Percentiles rank a stretch among this genome's conserved stretches.
Evolutionary conservation across 1,140 invertebrate genomes (phyloP).

Genomic region (Procambarus virginalis): DNA sequence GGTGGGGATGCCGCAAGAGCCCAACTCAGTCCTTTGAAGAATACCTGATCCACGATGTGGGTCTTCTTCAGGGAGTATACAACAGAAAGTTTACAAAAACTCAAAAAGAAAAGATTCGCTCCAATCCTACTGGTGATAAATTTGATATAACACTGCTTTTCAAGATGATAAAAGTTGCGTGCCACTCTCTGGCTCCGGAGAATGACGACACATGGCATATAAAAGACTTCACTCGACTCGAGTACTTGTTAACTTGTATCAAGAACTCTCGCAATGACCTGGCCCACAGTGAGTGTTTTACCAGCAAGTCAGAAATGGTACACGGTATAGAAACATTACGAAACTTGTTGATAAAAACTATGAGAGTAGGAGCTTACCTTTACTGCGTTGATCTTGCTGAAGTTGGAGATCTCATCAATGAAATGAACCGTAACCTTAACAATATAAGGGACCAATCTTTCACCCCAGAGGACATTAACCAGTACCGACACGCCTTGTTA

Average conservation of each 20-base stretch:
- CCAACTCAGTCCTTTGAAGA: conserved; percentile 35
- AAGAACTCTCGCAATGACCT: conserved; percentile 46
- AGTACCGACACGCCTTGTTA: conserved; percentile 23
- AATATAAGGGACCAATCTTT: conserved; percentile 48
- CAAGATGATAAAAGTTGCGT: conserved; percentile 36
- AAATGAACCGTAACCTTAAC: neutral
- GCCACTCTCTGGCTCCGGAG: conserved; percentile 13
- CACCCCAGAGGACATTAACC: conserved; percentile 8
- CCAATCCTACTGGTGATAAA: conserved; percentile 4
- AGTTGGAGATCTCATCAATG: neutral
- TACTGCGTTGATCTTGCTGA: neutral
- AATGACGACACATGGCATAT: conserved; percentile 2
- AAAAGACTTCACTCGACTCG: conserved; percentile 19
- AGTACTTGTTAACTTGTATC: conserved; percentile 27
- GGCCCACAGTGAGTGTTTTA: neutral
- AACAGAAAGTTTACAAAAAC: conserved; percentile 2
- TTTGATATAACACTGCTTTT: conserved; percentile 44
- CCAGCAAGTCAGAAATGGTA: conserved; percentile 35
- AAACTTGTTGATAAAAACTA: neutral
- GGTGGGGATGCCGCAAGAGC: conserved; percentile 35
- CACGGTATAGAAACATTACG: conserved; percentile 16
- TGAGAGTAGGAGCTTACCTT: conserved; percentile 7
- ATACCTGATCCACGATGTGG: neutral
- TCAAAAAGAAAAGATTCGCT: conserved; percentile 19
- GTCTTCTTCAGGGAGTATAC: neutral